Percentiles rank a stretch among this genome's conserved stretches.
Conservation (phyloP, 2,113 vertebrate species). For the Polypterus senegalus region DNA sequence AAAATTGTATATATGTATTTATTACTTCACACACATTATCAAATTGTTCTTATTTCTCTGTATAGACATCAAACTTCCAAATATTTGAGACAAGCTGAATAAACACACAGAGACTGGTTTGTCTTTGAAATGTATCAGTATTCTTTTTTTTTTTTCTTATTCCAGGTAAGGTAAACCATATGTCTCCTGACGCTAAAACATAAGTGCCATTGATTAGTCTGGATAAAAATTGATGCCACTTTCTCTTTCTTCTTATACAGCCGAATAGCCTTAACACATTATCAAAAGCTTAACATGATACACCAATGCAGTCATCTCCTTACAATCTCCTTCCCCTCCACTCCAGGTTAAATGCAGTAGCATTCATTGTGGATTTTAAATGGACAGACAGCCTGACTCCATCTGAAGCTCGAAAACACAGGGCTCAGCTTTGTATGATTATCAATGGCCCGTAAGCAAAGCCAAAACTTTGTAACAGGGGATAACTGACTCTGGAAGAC, state of each 20-base stretch:
- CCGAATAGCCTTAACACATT: slow-evolving; percentile 54
- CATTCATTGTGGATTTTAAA: slow-evolving; percentile 36
- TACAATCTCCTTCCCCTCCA: slow-evolving; percentile 35
- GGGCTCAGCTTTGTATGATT: slow-evolving; percentile 32
- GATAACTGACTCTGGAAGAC: slow-evolving; percentile 47
- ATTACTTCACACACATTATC: too few species aligned
- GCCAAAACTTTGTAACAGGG: slow-evolving; percentile 41
- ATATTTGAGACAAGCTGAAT: too few species aligned
- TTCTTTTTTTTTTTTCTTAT: slow-evolving; percentile 30
- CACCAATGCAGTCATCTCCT: slow-evolving; percentile 52
- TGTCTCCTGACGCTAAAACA: slow-evolving; percentile 64
- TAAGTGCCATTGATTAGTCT: slow-evolving; percentile 68
- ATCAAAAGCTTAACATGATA: slow-evolving; percentile 65
- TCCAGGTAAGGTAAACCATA: slow-evolving; percentile 47
- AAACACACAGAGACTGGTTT: slow-evolving; percentile 13
- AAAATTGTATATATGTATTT: too few species aligned
- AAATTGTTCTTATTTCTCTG: too few species aligned
- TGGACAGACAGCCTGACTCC: slow-evolving; percentile 73
- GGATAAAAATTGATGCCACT: slow-evolving; percentile 64
- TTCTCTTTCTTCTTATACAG: slow-evolving; percentile 45
- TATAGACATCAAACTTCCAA: too few species aligned
- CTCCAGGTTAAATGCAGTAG: slow-evolving; percentile 41
- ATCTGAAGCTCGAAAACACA: slow-evolving; percentile 36
- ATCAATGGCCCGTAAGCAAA: slow-evolving; percentile 48
- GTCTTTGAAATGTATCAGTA: slow-evolving; percentile 23